Percentiles rank a stretch among this genome's conserved stretches.
Conservation (phyloP, 2,797 vertebrate species). For the Buceros bicornis region DNA sequence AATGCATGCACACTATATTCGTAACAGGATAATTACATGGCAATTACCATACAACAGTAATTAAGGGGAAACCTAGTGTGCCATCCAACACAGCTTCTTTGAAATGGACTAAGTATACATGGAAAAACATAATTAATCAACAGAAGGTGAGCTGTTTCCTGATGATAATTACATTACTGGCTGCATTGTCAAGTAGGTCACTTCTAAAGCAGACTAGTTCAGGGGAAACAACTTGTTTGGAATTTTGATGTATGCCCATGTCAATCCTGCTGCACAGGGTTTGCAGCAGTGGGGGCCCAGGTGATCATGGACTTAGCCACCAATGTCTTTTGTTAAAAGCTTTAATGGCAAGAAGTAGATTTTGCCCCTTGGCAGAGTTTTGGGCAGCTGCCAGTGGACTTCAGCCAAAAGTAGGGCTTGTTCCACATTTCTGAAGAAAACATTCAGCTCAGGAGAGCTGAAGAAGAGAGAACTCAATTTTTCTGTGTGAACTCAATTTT, state of each 20-base stretch:
- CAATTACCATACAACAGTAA: conserved; percentile 48
- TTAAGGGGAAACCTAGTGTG: conserved; percentile 13
- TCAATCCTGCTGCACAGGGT: not conserved
- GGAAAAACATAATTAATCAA: conserved; percentile 45
- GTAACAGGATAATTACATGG: conserved; percentile 62
- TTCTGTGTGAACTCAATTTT: not conserved
- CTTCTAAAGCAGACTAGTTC: not conserved
- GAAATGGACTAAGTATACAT: not conserved
- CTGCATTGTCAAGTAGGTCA: conserved; percentile 33
- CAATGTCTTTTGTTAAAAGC: not conserved
- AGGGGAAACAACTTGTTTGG: not conserved
- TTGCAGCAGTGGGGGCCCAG: not conserved
- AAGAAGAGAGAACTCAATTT: not conserved
- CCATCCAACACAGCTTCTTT: not conserved
- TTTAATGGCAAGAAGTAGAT: not conserved
- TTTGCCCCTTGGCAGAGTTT: not conserved
- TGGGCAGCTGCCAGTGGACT: not conserved
- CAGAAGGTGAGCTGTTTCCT: conserved; percentile 45
- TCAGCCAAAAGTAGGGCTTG: not conserved
- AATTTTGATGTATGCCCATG: not conserved
- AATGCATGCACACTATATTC: conserved; percentile 2
- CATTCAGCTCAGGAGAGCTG: accelerated
- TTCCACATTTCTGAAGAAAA: not conserved
- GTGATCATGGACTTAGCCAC: not conserved
- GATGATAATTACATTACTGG: conserved; percentile 31